phyloP scores from a whole-genome alignment of 2,797 vertebrate species.

The Xerus rutilus region DNA sequence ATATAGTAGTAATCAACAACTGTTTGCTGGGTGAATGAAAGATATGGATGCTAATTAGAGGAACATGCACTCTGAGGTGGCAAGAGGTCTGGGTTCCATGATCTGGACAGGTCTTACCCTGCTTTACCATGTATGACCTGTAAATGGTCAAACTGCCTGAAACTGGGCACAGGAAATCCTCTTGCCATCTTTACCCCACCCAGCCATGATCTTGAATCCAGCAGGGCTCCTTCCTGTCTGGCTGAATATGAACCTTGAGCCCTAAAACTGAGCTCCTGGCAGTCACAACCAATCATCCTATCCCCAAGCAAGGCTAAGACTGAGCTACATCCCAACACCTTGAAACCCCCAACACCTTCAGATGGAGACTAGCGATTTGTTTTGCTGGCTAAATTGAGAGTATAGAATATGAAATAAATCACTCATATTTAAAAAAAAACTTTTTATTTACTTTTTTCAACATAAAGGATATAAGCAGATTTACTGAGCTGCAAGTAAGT shows the following conservation, averaged over 20 bases:
- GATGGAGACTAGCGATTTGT: background rate
- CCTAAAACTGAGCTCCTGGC: background rate
- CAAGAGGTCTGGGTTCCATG: too few relatives aligned
- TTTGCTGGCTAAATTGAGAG: background rate
- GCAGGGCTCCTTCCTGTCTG: too few relatives aligned
- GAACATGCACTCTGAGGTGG: fast-evolving
- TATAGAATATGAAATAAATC: background rate
- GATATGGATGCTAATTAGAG: background rate
- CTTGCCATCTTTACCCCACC: fast-evolving
- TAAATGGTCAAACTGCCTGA: background rate
- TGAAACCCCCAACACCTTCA: too few relatives aligned
- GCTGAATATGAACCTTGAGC: background rate
- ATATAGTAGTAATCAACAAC: fast-evolving
- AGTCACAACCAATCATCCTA: fast-evolving
- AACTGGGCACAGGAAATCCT: too few relatives aligned
- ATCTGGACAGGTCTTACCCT: background rate
- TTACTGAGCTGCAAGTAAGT: background rate
- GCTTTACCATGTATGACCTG: background rate
- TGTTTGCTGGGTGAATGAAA: background rate
- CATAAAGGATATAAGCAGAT: background rate
- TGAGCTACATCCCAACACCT: background rate
- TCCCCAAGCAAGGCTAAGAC: too few relatives aligned
- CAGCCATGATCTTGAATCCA: background rate
- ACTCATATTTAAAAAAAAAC: background rate
- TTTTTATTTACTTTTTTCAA: background rate